Conservation (phyloP, 2,113 vertebrate species). For the Halichoerus grypus region DNA sequence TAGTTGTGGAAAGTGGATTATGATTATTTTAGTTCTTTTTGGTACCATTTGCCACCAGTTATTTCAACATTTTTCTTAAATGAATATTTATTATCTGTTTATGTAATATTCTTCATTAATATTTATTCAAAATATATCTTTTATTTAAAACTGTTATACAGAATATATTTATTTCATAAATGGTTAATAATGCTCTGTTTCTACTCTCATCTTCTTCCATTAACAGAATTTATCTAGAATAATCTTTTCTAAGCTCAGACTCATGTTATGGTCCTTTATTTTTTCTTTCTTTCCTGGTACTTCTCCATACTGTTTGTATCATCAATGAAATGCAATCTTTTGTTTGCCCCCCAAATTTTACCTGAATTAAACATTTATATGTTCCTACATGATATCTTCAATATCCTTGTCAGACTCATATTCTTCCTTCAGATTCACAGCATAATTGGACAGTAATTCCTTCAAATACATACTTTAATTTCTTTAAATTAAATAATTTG, state of each 20-base stretch:
- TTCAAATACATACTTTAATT: neutral
- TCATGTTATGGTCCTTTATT: neutral
- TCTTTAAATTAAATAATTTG: neutral
- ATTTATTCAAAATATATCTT: neutral
- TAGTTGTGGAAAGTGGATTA: neutral
- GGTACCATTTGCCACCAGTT: neutral
- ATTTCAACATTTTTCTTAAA: conserved; percentile 24
- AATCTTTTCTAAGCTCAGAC: neutral
- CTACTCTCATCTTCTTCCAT: neutral
- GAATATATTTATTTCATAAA: neutral
- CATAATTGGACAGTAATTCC: neutral
- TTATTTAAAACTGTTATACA: neutral
- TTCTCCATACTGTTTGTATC: neutral
- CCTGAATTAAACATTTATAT: neutral
- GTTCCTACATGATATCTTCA: neutral
- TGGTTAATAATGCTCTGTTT: neutral
- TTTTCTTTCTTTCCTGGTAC: neutral
- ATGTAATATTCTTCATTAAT: neutral
- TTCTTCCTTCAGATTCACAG: neutral
- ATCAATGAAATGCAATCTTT: neutral
- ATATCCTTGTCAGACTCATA: neutral
- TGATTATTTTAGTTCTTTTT: conserved; percentile 28
- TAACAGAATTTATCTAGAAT: neutral
- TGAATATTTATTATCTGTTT: neutral
- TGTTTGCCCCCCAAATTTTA: neutral